Evolutionary conservation across 1,140 invertebrate species (phyloP), one percentile per base, ranked within the genome.

Genomic region (Leucophenga varia): DNA sequence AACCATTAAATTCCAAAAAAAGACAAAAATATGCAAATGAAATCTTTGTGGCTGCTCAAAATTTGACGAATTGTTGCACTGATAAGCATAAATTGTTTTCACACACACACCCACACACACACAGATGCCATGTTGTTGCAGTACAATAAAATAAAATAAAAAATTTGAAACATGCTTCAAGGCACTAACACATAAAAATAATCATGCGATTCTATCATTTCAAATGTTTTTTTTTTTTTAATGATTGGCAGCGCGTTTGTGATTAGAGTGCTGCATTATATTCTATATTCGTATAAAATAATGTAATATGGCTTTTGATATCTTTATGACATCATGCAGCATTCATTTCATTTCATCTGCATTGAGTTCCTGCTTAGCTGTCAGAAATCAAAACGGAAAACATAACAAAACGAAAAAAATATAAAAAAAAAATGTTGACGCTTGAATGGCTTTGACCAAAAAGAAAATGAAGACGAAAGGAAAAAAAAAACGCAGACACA

Each of bases 81-180:
- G 67, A 70, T 70, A 70, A 63, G 65, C 39, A 50, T 51, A 70
- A 70, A 70, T 70, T 70, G 59, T 70, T 70, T 70, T 57, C 35
- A 44, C n/a, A n/a, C 31, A 43, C 10, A 3, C 22, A n/a, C n/a
- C n/a, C n/a, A n/a, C n/a, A n/a, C n/a, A n/a, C n/a, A n/a, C n/a
- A n/a, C n/a, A n/a, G n/a, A n/a, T 31, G 21, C 31, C 5, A 25
- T 25, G 10, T 25, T 10, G 10, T 25, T 25, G 22, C 18, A 25
- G 37, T 36, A 54, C 58, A 59, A 58, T 49, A 53, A 65, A 59
- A 58, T 43, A 18, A 34, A 44, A 37, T 13, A 39, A 47, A 16
- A 6, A 57, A 53, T 53, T 45, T 49, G 32, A 18, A 44, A 31
- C 47, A 45, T 44, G 37, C 51, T 50, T 47, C 21, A 21, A 48